Base-by-base conservation (phyloP, 1,140 invertebrate species). In the Patella vulgata region DNA sequence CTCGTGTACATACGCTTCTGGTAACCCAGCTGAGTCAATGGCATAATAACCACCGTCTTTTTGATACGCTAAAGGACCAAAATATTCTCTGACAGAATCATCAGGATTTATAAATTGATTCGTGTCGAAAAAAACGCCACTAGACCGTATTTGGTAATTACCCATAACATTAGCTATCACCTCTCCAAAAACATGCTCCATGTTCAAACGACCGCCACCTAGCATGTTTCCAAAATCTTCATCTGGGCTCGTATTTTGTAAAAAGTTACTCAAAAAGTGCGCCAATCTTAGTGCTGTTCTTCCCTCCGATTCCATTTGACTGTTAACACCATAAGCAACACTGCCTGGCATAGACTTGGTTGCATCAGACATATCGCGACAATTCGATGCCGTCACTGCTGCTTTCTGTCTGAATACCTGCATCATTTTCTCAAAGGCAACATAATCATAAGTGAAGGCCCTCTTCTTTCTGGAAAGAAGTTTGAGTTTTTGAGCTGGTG, bases 91-190 rank as follows among this genome's bases (percentile, higher is more conserved):
- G 2, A 39, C 17, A n/a, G 57, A 44, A 42, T 52, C 65, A 40
- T 70, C 58, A 12, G 44, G 91, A 89, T n/a, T 93, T 94, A 63
- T 92, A 79, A 98, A 98, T 84, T 54, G 52, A 33, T 54, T 55
- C 17, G 92, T 88, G 78, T 97, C 95, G 92, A 95, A 99, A 78
- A 91, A 96, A 23, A 92, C 92, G 17, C 93, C 94, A 55, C 93
- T 92, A 6, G 93, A 92, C 90, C 92, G 93, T 65, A 98, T 92
- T 53, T 83, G 91, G 46, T 72, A 66, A 82, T 98, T 93, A 21
- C 94, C 95, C 70, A 97, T 88, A 0, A 98, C 89, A 48, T 96
- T 87, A n/a, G 95, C 90, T 9, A 98, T 78, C 0, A 95, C 96
- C 61, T 84, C 82, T 0, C 75, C 81, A 63, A 82, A 81, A 17